Evolutionary conservation across 2,113 vertebrate species (phyloP), one percentile per base, ranked within the genome.

Genomic region (Penelope pileata): DNA sequence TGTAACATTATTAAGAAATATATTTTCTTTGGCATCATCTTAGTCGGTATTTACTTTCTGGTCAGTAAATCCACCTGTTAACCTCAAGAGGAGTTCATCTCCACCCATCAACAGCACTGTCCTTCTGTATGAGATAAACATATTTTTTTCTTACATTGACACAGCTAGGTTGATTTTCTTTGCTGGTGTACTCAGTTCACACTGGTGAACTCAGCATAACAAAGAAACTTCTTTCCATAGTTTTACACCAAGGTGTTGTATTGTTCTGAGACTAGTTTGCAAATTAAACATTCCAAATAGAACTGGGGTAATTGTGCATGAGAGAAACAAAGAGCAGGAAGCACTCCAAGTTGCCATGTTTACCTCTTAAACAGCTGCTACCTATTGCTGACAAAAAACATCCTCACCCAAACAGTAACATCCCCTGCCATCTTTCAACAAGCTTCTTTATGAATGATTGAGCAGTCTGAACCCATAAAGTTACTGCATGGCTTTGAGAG

Each of bases 241-340:
- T 16, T n/a, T 74, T 60, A 78, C 67, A 40, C 2, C 0, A 2
- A 66, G 34, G 21, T 64, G 69, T 88, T 73, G 40, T 32, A 76
- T 63, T 16, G 14, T 74, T 76, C 36, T 22, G 6, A 64, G 27
- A 79, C 9, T 58, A 45, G 40, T 76, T 72, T 15, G 4, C 23
- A 76, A 91, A 78, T 38, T 1, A 91, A 79, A 58, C 19, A 7
- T 42, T 91, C 86, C 60, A 68, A 90, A 78, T 24, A 87, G 81
- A 84, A 60, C 43, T 22, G 58, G 43, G 51, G 10, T 75, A 87
- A 68, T 68, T 42, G 48, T 19, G 48, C 36, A 58, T 22, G n/a
- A 82, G 62, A 14, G 43, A 86, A 95, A 88, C 48, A 92, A 88
- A 94, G 64, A 86, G 78, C 62, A 90, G 87, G 36, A 86, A 86